Percentiles rank a stretch among this genome's conserved stretches.
Evolutionary conservation across 2,797 vertebrate genomes (phyloP).

Genomic region (Lateolabrax maculatus): DNA sequence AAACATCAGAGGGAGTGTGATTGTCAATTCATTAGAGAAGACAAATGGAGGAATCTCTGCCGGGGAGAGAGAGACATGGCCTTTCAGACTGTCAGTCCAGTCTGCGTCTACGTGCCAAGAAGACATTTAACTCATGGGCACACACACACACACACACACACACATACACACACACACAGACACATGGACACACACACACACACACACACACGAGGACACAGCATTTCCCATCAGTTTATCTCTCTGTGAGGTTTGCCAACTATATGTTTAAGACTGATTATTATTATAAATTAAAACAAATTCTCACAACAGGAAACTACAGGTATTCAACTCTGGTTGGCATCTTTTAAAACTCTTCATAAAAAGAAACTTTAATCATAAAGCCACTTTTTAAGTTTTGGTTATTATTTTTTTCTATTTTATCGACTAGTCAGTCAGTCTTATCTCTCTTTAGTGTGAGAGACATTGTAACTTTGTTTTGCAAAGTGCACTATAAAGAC

Average conservation of each 20-base stretch:
- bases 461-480: not conserved
- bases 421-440: not conserved
- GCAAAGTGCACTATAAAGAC: not conserved
- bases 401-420: not conserved
- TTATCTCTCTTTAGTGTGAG: not conserved
- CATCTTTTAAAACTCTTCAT: not conserved
- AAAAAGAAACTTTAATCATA: not conserved
- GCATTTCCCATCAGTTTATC: slow-evolving; percentile 8
- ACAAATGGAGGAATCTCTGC: slow-evolving; percentile 69
- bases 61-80: slow-evolving; percentile 43
- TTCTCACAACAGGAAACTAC: not conserved
- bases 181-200: not conserved
- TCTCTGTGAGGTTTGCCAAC: slow-evolving; percentile 6
- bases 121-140: slow-evolving; percentile 36
- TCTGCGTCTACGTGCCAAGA: slow-evolving; percentile 36
- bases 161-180: not conserved
- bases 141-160: not conserved
- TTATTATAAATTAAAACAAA: not conserved
- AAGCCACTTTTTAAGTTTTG: not conserved
- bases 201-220: not conserved
- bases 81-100: slow-evolving; percentile 60
- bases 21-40: slow-evolving; percentile 81
- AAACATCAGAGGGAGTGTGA: slow-evolving; percentile 74
- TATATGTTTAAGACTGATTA: slow-evolving; percentile 15
- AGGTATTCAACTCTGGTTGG: not conserved